Evolutionary conservation across 2,797 vertebrate genomes (phyloP).

Genomic region (Erethizon dorsatum): DNA sequence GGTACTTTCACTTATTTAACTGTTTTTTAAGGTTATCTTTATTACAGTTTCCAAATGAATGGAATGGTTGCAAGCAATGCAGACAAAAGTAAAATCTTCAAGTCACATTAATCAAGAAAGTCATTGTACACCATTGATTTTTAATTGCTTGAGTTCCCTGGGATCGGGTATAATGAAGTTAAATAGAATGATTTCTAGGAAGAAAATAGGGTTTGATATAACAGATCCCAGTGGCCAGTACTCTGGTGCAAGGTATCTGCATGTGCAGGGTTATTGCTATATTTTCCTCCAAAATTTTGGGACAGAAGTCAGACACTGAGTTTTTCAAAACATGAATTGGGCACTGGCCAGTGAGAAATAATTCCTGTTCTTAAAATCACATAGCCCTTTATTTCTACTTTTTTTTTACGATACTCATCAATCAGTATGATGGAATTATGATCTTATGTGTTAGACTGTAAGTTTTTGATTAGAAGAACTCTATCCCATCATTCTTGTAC

Average conservation of each 20-base stretch:
- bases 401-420: background rate
- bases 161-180: background rate
- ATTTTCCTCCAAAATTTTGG: background rate
- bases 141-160: background rate
- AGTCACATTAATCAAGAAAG: background rate
- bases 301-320: background rate
- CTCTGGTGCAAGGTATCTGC: background rate
- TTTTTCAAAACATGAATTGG: slow-evolving; percentile 30
- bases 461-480: background rate
- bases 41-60: background rate
- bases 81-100: slow-evolving; percentile 20
- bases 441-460: background rate
- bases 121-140: background rate
- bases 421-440: background rate
- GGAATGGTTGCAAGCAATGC: background rate
- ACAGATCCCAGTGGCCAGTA: background rate
- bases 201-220: background rate
- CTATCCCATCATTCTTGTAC: background rate
- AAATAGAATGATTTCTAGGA: background rate
- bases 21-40: slow-evolving; percentile 21
- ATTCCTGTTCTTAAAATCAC: background rate
- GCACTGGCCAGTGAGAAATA: background rate
- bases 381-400: background rate
- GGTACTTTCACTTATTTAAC: background rate
- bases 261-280: background rate